These are phyloP conservation scores for Knipowitschia caucasica DNA, from an alignment of 2,797 vertebrate species.

Conservation along the genomic window DNA sequence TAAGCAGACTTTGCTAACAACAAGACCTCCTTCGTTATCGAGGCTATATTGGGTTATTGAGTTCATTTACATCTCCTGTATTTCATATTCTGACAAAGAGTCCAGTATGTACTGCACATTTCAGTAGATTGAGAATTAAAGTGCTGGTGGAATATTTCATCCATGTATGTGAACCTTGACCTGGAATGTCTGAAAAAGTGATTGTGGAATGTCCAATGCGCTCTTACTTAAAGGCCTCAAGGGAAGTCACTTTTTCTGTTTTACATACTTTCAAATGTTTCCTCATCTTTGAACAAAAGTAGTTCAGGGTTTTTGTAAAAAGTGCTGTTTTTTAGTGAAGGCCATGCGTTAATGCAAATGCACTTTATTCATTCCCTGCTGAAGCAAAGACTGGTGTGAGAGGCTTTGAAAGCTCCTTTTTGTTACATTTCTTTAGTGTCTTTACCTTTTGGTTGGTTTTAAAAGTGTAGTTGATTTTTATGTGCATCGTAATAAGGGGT, in stretches of 20 bases:
- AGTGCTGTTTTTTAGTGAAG: neutral
- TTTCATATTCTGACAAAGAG: too few species aligned
- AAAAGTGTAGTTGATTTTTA: neutral
- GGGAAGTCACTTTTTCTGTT: neutral
- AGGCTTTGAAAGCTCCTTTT: neutral
- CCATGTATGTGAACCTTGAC: neutral
- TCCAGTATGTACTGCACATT: too few species aligned
- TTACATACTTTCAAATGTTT: conserved; percentile 4
- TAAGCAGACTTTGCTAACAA: too few species aligned
- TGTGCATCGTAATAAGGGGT: neutral
- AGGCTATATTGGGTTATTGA: too few species aligned
- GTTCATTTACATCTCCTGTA: too few species aligned
- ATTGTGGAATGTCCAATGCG: neutral
- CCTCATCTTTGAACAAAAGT: conserved; percentile 4
- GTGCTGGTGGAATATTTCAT: too few species aligned
- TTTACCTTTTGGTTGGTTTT: neutral
- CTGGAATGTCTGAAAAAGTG: neutral
- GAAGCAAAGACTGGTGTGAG: neutral
- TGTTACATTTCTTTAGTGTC: neutral
- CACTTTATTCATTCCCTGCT: conserved; percentile 1
- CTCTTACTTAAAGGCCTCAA: neutral
- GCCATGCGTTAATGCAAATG: neutral
- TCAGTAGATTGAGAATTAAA: too few species aligned
- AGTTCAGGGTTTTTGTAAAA: neutral
- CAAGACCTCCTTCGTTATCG: too few species aligned